These are phyloP conservation scores for Drosophila seclusa DNA, from an alignment of 2,888 invertebrate genomes.

Conservation along the genomic window DNA sequence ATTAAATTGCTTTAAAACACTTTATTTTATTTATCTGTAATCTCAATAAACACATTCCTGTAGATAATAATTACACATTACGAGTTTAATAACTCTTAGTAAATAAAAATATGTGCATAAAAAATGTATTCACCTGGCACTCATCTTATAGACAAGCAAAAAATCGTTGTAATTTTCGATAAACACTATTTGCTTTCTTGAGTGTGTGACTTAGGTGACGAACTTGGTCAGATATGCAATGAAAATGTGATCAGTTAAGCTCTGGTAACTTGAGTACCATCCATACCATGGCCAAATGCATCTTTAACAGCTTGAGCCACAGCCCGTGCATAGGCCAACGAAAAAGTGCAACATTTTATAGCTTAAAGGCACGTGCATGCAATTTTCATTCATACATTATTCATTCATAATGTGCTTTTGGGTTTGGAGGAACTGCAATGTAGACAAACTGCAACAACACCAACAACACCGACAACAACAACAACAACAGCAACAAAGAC, in stretches of 20 bases:
- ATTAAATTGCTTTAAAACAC: not conserved
- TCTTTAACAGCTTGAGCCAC: constrained; percentile 38
- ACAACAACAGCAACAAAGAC: constrained; percentile 21
- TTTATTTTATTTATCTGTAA: not conserved
- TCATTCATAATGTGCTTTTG: constrained; percentile 78
- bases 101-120: not conserved
- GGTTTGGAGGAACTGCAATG: constrained; percentile 50
- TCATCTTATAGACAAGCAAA: constrained; percentile 3
- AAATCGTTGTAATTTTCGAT: not conserved
- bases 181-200: not conserved
- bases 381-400: constrained; percentile 83
- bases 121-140: not conserved
- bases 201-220: constrained; percentile 51
- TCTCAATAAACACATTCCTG: not conserved
- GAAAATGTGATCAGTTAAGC: constrained; percentile 53
- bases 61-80: not conserved
- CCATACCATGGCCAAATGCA: constrained; percentile 31
- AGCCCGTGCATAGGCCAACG: constrained; percentile 15
- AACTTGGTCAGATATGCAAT: constrained; percentile 44
- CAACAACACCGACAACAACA: constrained; percentile 21
- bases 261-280: constrained; percentile 51
- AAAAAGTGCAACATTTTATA: constrained; percentile 75
- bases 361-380: constrained; percentile 82
- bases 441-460: constrained; percentile 42
- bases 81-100: not conserved